Evolutionary conservation across 2,113 vertebrate genomes (phyloP).

Genomic region (Antechinus stuartii): DNA sequence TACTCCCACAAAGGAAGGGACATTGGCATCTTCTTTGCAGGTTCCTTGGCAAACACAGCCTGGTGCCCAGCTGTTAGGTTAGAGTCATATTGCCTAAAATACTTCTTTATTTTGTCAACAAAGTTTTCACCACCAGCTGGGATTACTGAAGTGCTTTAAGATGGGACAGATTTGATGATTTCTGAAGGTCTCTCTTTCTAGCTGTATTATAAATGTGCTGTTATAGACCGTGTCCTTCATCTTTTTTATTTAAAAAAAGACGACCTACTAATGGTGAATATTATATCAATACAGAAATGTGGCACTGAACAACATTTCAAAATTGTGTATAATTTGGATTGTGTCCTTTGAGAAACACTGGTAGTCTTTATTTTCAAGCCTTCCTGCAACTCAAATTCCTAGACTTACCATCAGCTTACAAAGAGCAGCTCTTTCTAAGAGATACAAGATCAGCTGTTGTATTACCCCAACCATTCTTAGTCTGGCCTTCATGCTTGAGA

Average conservation of each 20-base stretch:
- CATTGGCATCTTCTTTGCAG: not conserved
- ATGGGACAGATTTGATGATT: not conserved
- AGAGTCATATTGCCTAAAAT: conserved; percentile 1
- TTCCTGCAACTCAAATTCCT: not conserved
- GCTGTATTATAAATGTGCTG: not conserved
- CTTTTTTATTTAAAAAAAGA: not conserved
- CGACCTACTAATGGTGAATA: not conserved
- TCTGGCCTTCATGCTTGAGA: not conserved
- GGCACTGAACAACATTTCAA: not conserved
- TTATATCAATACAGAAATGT: not conserved
- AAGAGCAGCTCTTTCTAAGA: not conserved
- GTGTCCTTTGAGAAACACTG: not conserved
- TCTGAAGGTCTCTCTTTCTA: not conserved
- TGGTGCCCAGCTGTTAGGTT: not conserved
- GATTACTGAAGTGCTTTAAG: not conserved
- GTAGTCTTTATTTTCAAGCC: not conserved
- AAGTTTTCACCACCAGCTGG: not conserved
- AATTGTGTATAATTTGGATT: not conserved
- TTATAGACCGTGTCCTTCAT: not conserved
- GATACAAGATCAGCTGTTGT: not conserved
- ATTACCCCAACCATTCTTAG: not conserved
- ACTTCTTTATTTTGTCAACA: conserved; percentile 8
- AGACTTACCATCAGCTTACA: not conserved
- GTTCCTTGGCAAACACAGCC: not conserved
- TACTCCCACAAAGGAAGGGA: not conserved